phyloP scores from a whole-genome alignment of 2,797 vertebrate species.

The Rhodeus uyekii region DNA sequence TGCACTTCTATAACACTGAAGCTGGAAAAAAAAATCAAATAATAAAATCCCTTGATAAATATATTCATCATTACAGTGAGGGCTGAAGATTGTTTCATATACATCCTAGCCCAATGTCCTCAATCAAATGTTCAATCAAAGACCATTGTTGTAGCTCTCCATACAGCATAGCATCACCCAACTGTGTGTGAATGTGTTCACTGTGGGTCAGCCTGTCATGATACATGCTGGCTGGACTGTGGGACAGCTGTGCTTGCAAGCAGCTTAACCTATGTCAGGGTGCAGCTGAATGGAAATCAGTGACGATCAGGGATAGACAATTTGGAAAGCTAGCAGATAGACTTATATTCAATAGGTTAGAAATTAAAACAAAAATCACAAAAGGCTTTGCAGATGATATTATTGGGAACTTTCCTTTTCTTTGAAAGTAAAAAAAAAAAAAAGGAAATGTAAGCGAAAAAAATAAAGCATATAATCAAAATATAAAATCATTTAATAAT shows the following conservation, averaged over 20 bases:
- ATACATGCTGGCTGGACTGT: not conserved
- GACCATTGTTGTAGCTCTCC: slow-evolving; percentile 27
- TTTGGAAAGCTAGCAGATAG: not conserved
- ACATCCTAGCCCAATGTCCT: not conserved
- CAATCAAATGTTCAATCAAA: slow-evolving; percentile 34
- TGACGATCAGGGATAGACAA: not conserved
- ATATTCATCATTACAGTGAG: slow-evolving; percentile 2
- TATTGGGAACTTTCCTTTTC: not conserved
- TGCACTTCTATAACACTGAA: not conserved
- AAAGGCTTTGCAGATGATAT: not conserved
- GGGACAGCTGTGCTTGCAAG: slow-evolving; percentile 11
- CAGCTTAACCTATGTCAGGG: not conserved
- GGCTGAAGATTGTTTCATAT: slow-evolving; percentile 18
- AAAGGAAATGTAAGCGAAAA: not conserved
- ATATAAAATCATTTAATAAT: too few species aligned
- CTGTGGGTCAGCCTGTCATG: slow-evolving; percentile 25
- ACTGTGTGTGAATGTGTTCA: not conserved
- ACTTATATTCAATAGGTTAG: not conserved
- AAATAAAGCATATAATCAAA: not conserved
- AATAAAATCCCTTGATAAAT: not conserved
- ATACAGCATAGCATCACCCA: slow-evolving; percentile 11
- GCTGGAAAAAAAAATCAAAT: not conserved
- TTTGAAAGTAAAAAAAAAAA: not conserved
- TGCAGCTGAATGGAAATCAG: slow-evolving; percentile 7
- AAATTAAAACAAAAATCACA: not conserved